Evolutionary conservation across 2,888 invertebrate genomes (phyloP).

Genomic region (Neria commutata): DNA sequence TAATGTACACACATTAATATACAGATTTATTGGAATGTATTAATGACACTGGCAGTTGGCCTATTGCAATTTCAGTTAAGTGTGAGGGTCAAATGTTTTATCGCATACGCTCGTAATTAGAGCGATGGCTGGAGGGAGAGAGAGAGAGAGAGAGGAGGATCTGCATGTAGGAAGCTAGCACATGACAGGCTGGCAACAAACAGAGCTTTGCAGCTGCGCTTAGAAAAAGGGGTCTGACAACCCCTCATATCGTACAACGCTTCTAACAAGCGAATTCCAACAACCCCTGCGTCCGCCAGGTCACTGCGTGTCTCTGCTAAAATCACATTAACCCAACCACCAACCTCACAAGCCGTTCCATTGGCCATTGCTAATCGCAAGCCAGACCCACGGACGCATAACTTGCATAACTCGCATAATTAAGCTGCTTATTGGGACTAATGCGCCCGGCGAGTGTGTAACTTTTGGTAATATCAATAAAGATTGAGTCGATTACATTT

Average conservation of each 20-base stretch:
- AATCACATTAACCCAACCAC: too few relatives aligned
- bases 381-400: too few relatives aligned
- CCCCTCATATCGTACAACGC: too few relatives aligned
- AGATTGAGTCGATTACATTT: constrained; percentile 20
- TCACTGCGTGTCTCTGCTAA: too few relatives aligned
- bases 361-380: too few relatives aligned
- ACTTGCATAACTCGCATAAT: constrained; percentile 50
- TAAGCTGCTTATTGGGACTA: constrained; percentile 48
- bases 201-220: too few relatives aligned
- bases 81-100: neutral
- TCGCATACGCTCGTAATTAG: neutral
- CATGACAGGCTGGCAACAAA: too few relatives aligned
- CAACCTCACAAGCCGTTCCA: neutral
- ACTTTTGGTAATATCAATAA: constrained; percentile 18
- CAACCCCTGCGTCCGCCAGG: too few relatives aligned
- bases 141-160: neutral
- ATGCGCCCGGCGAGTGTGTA: constrained; percentile 18
- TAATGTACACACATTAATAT: constrained; percentile 37
- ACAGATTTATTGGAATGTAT: constrained; percentile 53
- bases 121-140: neutral
- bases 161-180: too few relatives aligned
- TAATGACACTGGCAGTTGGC: constrained; percentile 39
- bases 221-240: too few relatives aligned
- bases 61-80: neutral
- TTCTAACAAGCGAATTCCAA: too few relatives aligned